Evolutionary conservation across 2,888 invertebrate genomes (phyloP), one percentile per base, ranked within the genome.

Genomic region (Thyatira batis): DNA sequence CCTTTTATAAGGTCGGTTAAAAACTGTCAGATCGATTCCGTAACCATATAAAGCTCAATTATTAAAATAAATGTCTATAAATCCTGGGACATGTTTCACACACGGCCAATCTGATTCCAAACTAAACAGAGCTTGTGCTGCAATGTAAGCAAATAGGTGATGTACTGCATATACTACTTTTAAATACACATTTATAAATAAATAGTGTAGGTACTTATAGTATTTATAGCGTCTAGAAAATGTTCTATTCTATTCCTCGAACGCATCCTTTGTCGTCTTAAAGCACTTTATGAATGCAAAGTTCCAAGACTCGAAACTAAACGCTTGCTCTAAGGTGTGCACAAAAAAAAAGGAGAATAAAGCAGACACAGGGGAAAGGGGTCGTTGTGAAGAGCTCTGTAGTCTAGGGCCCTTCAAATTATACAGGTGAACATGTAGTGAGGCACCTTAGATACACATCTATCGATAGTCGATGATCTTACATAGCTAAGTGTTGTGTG

Each of bases 401-500:
- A 73, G 67, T 79, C 68, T 57, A 87, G 85, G 60, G 73, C 81
- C 65, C 87, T 87, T 82, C 72, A 79, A 79, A 84, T 84, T 84
- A 84, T 85, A 82, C 85, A 85, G 85, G 86, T 87, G 85, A 81
- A 71, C 65, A 53, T 43, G 27, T 69, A 76, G 74, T 45, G 71
- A 1, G 58, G 76, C 48, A 43, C 27, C 51, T 28, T 30, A 48
- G 55, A 11, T 20, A 50, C 50, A 49, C 30, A 45, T 49, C 30
- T 61, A 28, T 64, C 64, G 68, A 67, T 69, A 50, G 13, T 17
- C 39, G 39, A 39, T 39, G 39, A 1, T 39, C 17, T 39, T 5
- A 13, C 3, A 13, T 3, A 13, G 13, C 3, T 33, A 11, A 13
- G 1, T 13, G 1, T 33, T 13, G n/a, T 33, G 13, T 1, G 1